Percentiles rank a stretch among this genome's conserved stretches.
Evolutionary conservation across 2,797 vertebrate species (phyloP).

Genomic region (Danio choprae): DNA sequence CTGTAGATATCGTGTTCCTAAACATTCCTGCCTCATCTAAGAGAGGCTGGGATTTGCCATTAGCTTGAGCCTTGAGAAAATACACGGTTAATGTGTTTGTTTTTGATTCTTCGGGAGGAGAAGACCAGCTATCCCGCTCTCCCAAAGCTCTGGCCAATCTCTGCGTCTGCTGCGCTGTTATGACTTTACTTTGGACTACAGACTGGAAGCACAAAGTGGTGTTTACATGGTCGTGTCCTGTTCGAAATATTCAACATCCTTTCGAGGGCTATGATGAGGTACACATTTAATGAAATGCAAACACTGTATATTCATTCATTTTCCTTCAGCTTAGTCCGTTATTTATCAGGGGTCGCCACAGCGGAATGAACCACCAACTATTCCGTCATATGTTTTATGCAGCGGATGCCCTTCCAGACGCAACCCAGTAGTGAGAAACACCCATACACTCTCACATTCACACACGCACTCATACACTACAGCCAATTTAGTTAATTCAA

Average conservation of each 20-base stretch:
- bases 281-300: constrained; percentile 27
- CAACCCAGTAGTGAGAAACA: too few species aligned
- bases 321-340: too few species aligned
- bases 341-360: too few species aligned
- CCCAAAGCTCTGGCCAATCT: constrained; percentile 60
- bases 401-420: too few species aligned
- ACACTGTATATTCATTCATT: not conserved
- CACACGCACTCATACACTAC: too few species aligned
- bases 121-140: constrained; percentile 64
- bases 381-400: too few species aligned
- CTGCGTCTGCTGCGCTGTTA: constrained; percentile 64
- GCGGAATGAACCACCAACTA: too few species aligned
- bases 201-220: constrained; percentile 65
- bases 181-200: constrained; percentile 66
- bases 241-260: constrained; percentile 56
- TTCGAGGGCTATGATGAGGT: not conserved
- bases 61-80: constrained; percentile 56
- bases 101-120: constrained; percentile 65
- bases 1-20: not conserved
- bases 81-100: constrained; percentile 56
- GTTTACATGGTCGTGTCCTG: constrained; percentile 68
- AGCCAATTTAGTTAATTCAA: too few species aligned
- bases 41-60: not conserved
- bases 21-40: not conserved
- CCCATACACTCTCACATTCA: too few species aligned